Evolutionary conservation across 2,888 invertebrate species (phyloP).

Genomic region (Agapostemon virescens): DNA sequence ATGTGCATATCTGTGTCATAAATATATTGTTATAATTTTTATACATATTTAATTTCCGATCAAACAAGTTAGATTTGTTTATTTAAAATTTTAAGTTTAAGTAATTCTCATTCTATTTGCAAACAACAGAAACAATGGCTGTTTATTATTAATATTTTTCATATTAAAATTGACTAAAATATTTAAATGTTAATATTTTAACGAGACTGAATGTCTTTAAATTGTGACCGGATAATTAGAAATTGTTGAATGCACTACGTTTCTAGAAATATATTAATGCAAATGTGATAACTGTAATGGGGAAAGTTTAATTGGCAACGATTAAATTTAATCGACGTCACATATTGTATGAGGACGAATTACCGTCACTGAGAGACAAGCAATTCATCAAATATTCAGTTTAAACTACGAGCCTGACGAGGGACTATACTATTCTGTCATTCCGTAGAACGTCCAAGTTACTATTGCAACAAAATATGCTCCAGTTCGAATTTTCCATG

Average conservation of each 20-base stretch:
- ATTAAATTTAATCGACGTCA: constrained; percentile 8
- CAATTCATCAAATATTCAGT: constrained; percentile 8
- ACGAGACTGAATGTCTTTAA: neutral
- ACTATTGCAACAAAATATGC: neutral
- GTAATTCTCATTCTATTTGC: neutral
- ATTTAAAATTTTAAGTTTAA: neutral
- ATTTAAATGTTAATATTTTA: neutral
- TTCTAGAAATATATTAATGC: neutral
- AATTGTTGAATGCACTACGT: neutral
- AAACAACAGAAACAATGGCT: neutral
- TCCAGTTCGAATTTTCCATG: neutral
- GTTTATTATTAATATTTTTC: neutral
- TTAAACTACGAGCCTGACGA: constrained; percentile 17
- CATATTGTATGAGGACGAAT: neutral
- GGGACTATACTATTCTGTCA: constrained; percentile 3
- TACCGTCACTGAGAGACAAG: neutral
- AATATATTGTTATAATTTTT: too few relatives aligned
- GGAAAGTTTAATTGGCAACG: neutral
- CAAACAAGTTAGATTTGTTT: neutral
- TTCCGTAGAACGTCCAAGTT: neutral
- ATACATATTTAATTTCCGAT: too few relatives aligned
- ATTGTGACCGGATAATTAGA: neutral
- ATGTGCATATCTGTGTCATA: too few relatives aligned
- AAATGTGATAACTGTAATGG: neutral
- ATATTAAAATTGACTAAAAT: neutral